These are phyloP conservation scores for Adela reaumurella DNA, from an alignment of 2,888 invertebrate species.

Conservation along the genomic window DNA sequence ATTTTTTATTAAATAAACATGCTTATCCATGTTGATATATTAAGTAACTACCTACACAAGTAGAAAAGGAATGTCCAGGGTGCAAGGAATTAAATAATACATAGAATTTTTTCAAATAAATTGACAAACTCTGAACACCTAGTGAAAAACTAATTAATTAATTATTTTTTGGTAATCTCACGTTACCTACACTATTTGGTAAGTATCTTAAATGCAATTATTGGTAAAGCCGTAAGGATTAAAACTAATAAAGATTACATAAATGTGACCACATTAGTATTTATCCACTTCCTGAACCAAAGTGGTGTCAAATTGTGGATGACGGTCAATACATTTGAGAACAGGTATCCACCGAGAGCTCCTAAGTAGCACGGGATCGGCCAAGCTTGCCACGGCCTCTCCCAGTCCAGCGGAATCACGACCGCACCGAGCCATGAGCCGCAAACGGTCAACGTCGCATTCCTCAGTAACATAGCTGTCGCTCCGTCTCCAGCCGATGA, in stretches of 20 bases:
- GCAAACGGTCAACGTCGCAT: conserved; percentile 57
- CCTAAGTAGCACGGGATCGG: conserved; percentile 70
- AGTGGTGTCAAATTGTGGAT: neutral
- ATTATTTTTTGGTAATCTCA: too few species aligned
- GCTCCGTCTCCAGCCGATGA: conserved; percentile 47
- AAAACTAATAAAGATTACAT: neutral
- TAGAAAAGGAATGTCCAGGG: too few species aligned
- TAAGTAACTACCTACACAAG: too few species aligned
- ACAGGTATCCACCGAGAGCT: conserved; percentile 59
- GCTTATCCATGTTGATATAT: too few species aligned
- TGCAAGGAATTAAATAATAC: too few species aligned
- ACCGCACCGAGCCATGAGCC: conserved; percentile 85
- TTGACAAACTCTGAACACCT: too few species aligned
- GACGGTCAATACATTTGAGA: conserved; percentile 54
- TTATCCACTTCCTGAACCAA: neutral
- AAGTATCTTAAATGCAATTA: too few species aligned
- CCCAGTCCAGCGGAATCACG: conserved; percentile 89
- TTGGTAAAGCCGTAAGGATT: too few species aligned
- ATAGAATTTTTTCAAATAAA: too few species aligned
- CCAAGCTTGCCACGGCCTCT: conserved; percentile 84
- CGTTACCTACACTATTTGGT: too few species aligned
- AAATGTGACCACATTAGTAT: neutral
- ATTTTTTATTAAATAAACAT: too few species aligned
- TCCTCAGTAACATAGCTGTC: conserved; percentile 54
- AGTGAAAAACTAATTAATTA: too few species aligned